phyloP scores from a whole-genome alignment of 2,797 vertebrate genomes.

The Myripristis murdjan region DNA sequence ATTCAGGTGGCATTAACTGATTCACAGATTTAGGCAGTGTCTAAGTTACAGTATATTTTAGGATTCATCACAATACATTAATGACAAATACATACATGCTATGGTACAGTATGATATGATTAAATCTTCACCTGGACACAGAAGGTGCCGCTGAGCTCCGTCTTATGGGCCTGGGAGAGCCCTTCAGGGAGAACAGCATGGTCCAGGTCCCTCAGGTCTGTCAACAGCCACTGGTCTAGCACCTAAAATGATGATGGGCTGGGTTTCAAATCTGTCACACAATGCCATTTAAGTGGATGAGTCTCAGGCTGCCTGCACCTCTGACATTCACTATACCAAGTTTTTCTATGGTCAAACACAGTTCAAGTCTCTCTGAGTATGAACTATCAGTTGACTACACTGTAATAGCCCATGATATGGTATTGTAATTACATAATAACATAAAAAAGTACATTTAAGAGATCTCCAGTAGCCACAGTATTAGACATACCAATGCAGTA shows the following conservation, averaged over 20 bases:
- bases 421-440: too few species aligned
- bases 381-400: too few species aligned
- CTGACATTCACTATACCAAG: not conserved
- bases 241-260: slow-evolving; percentile 66
- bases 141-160: slow-evolving; percentile 89
- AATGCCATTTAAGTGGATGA: not conserved
- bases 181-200: slow-evolving; percentile 90
- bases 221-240: slow-evolving; percentile 96
- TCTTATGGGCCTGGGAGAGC: slow-evolving; percentile 87
- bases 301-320: not conserved
- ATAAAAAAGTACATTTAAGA: too few species aligned
- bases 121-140: slow-evolving; percentile 88
- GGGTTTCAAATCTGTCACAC: not conserved
- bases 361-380: not conserved
- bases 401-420: too few species aligned
- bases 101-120: not conserved
- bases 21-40: too few species aligned
- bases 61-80: not conserved
- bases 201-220: slow-evolving; percentile 93
- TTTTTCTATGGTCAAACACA: not conserved
- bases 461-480: too few species aligned
- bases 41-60: too few species aligned
- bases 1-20: too few species aligned
- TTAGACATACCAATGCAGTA: too few species aligned
- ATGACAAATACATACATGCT: not conserved